Evolutionary conservation across 2,797 vertebrate genomes (phyloP).

Genomic region (Anableps anableps): DNA sequence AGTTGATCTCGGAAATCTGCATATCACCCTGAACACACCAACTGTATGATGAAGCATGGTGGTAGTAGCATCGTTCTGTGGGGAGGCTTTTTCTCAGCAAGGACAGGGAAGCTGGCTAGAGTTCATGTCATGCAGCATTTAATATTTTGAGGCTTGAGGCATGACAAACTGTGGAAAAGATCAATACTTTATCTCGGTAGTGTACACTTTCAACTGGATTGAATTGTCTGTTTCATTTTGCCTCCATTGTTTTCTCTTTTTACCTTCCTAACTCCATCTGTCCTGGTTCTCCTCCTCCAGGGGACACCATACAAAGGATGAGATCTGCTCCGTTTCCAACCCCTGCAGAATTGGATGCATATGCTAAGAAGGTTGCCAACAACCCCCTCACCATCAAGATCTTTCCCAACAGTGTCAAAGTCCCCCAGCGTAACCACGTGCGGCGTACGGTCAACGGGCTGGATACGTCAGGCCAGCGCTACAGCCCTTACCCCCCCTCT

Average conservation of each 20-base stretch:
- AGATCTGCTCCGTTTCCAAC: conserved; percentile 99
- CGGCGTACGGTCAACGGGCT: conserved; percentile 98
- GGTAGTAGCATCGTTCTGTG: background rate
- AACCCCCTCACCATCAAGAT: conserved; percentile 99
- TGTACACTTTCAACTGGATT: conserved; percentile 46
- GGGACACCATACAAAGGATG: conserved; percentile 99
- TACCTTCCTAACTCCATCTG: conserved; percentile 37
- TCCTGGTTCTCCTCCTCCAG: conserved; percentile 77
- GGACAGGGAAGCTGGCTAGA: background rate
- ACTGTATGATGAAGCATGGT: background rate
- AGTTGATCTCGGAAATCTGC: background rate
- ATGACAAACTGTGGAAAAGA: background rate
- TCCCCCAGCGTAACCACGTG: conserved; percentile 98
- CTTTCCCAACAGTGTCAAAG: conserved; percentile 99
- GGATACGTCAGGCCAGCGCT: conserved; percentile 96
- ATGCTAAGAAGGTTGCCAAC: conserved; percentile 99
- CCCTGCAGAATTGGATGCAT: conserved; percentile 99
- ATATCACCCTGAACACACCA: background rate
- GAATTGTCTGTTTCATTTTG: conserved; percentile 43
- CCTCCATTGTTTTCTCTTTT: conserved; percentile 1
- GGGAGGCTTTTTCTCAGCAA: background rate
- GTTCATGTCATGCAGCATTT: background rate
- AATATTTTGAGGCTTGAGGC: background rate
- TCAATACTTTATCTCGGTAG: background rate
- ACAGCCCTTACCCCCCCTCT: conserved; percentile 96